Conservation (phyloP, 2,797 vertebrate genomes). For the Tarsius wallacei region DNA sequence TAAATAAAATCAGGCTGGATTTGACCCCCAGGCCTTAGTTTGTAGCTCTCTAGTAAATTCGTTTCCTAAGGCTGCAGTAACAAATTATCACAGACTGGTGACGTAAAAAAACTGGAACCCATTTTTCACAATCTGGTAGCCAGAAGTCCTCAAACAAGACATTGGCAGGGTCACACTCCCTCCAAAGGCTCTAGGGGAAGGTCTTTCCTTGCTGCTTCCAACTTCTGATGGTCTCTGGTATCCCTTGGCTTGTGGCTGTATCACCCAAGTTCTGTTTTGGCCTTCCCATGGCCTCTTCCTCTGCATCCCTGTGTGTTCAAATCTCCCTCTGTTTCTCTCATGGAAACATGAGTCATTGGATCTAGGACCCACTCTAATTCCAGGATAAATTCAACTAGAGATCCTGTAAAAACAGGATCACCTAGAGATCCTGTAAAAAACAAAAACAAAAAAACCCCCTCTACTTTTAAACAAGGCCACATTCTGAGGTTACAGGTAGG, state of each 20-base stretch:
- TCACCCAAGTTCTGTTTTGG: no score
- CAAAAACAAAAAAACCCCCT: background rate
- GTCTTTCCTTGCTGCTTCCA: fast-evolving
- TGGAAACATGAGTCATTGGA: background rate
- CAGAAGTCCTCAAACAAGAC: no score
- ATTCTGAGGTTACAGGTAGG: no score
- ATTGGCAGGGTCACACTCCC: fast-evolving
- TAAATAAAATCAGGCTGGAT: background rate
- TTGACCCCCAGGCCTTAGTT: no score
- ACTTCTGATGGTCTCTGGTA: background rate
- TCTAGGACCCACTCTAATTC: background rate
- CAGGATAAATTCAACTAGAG: background rate
- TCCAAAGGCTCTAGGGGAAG: fast-evolving
- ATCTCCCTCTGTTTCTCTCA: background rate
- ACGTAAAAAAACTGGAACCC: background rate
- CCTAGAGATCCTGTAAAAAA: no score
- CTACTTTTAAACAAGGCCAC: background rate
- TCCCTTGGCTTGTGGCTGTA: background rate
- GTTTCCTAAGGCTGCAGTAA: background rate
- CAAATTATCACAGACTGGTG: background rate
- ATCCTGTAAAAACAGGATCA: no score
- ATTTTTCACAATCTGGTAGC: background rate
- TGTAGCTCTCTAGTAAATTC: background rate
- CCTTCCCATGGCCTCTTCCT: background rate
- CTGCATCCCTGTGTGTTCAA: background rate